phyloP scores from a whole-genome alignment of 2,888 invertebrate genomes.

The Amphiduros pacificus region DNA sequence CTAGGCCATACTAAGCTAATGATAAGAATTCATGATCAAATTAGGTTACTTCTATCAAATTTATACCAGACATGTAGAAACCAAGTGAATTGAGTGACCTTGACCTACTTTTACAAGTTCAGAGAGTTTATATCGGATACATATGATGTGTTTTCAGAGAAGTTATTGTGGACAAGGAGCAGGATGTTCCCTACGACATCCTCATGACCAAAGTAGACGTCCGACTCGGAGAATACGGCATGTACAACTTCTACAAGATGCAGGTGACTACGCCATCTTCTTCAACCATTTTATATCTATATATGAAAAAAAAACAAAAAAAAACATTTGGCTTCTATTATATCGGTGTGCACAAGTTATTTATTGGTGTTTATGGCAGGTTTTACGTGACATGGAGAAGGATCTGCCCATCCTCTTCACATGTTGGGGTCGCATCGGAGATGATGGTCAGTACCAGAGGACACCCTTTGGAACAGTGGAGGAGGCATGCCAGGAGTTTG shows the following conservation, averaged over 20 bases:
- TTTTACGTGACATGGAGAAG: constrained; percentile 57
- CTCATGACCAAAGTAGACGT: constrained; percentile 63
- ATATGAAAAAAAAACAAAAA: too few species aligned
- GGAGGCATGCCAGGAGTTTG: constrained; percentile 63
- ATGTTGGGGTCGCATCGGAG: constrained; percentile 65
- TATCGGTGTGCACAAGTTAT: neutral
- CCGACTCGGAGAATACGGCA: constrained; percentile 59
- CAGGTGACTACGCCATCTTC: constrained; percentile 50
- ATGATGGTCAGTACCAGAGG: constrained; percentile 61
- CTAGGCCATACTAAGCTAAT: too few species aligned
- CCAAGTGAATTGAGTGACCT: too few species aligned
- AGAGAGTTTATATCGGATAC: too few species aligned
- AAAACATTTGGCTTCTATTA: too few species aligned
- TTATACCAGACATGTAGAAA: too few species aligned
- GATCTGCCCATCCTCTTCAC: constrained; percentile 63
- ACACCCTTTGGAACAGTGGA: constrained; percentile 60
- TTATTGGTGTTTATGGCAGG: constrained; percentile 33
- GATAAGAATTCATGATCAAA: too few species aligned
- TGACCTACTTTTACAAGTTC: too few species aligned
- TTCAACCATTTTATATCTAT: neutral
- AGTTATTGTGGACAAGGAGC: constrained; percentile 53
- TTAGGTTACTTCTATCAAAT: too few species aligned
- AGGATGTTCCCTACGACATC: constrained; percentile 58
- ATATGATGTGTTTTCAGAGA: too few species aligned
- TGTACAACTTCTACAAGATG: constrained; percentile 65